A percentile compares a stretch with the other conserved stretches of the same genome.
Evolutionary conservation across 1,140 invertebrate species (phyloP).

Genomic region (Neodiprion virginianus): DNA sequence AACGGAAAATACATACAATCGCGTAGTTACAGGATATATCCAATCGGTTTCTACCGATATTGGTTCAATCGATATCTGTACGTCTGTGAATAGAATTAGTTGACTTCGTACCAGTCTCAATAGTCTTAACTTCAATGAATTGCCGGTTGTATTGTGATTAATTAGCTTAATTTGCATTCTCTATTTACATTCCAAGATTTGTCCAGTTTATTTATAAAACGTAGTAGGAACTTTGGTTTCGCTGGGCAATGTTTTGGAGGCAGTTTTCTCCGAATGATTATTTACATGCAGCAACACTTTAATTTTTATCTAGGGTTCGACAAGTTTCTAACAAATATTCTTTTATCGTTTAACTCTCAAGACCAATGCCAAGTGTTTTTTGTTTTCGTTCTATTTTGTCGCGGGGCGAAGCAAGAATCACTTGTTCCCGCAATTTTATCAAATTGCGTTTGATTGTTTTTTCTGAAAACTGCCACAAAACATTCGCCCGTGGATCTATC

Average conservation of each 20-base stretch:
- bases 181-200: constrained; percentile 60
- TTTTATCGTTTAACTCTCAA: no score
- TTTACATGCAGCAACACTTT: no score
- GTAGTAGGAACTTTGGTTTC: constrained; percentile 64
- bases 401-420: not conserved
- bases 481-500: constrained; percentile 61
- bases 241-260: constrained; percentile 60
- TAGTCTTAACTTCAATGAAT: constrained; percentile 46
- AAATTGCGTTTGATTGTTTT: constrained; percentile 12
- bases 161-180: constrained; percentile 56
- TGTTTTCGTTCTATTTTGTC: constrained; percentile 25
- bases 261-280: constrained; percentile 51
- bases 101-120: constrained; percentile 13
- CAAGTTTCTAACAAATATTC: no score
- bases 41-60: no score
- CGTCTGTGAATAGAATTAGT: not conserved
- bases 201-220: constrained; percentile 61
- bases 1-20: no score
- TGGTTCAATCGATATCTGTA: no score
- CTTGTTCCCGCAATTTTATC: no score
- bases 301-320: no score
- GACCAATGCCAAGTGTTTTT: not conserved
- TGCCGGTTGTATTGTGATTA: constrained; percentile 58
- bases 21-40: no score
- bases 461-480: constrained; percentile 59